phyloP scores from a whole-genome alignment of 2,113 vertebrate species.

The Trinectes maculatus region DNA sequence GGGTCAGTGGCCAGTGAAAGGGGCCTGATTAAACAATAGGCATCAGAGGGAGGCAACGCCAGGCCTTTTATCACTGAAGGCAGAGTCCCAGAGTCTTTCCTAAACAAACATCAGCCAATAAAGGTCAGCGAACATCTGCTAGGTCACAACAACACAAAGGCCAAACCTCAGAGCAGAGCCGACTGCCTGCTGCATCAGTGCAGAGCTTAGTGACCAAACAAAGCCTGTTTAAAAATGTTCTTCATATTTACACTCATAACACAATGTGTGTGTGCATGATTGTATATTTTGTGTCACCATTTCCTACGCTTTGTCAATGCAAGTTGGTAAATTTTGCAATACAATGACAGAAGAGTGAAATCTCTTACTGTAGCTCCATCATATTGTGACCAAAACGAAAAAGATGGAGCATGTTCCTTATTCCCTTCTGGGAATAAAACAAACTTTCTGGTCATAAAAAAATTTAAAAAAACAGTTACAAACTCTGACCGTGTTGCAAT shows the following conservation, averaged over 20 bases:
- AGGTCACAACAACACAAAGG: constrained; percentile 42
- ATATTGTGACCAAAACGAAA: too few species aligned
- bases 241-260: constrained; percentile 12
- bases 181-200: constrained; percentile 20
- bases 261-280: not conserved
- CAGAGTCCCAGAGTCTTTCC: constrained; percentile 29
- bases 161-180: constrained; percentile 15
- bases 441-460: too few species aligned
- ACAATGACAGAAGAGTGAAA: too few species aligned
- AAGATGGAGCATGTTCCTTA: not conserved
- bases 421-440: not conserved
- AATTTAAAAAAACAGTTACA: not conserved
- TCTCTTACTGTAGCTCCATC: too few species aligned
- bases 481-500: constrained; percentile 1
- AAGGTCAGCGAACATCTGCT: constrained; percentile 50
- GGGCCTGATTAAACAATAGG: constrained; percentile 60
- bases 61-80: constrained; percentile 45
- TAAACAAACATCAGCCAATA: constrained; percentile 50
- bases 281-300: not conserved
- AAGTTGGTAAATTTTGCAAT: not conserved
- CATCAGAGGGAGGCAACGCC: constrained; percentile 25
- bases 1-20: constrained; percentile 25
- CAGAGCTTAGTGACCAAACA: not conserved
- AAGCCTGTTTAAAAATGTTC: constrained; percentile 3
- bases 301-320: constrained; percentile 11